phyloP scores from a whole-genome alignment of 2,113 vertebrate species.

The Loxodonta africana region DNA sequence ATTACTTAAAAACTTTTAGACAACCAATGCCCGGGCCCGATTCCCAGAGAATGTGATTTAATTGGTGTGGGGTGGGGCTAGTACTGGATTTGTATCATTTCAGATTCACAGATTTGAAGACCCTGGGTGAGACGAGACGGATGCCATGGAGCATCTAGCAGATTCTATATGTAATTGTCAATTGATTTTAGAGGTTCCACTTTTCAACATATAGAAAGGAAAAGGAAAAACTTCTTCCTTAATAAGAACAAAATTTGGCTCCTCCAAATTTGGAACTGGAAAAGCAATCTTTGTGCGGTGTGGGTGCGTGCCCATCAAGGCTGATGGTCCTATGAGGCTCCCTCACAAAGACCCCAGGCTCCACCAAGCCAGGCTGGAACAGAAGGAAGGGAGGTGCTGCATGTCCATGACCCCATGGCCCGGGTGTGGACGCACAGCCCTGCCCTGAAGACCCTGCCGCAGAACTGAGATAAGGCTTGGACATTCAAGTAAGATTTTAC shows the following conservation, averaged over 20 bases:
- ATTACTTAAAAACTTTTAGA: not conserved
- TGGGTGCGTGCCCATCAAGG: not conserved
- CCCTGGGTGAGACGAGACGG: not conserved
- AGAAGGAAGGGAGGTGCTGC: not conserved
- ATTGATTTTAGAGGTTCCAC: not conserved
- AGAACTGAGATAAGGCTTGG: not conserved
- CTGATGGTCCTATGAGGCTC: not conserved
- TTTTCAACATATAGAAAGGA: not conserved
- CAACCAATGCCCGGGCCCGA: not conserved
- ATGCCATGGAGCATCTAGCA: not conserved
- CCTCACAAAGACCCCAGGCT: not conserved
- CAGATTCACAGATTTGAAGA: not conserved
- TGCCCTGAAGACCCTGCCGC: not conserved
- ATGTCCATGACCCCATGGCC: not conserved
- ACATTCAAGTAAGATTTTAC: not conserved
- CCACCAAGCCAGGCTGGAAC: not conserved
- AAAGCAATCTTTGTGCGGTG: not conserved
- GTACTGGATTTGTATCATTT: not conserved
- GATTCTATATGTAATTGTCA: not conserved
- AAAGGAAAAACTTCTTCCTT: not conserved
- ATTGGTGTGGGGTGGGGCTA: not conserved
- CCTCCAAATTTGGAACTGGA: not conserved
- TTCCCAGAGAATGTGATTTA: not conserved
- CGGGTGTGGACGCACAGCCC: not conserved
- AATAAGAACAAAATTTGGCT: not conserved